Percentiles rank a stretch among this genome's conserved stretches.
These are phyloP conservation scores for Xestoiulus laeticollis DNA, from an alignment of 2,888 invertebrate species.

Conservation along the genomic window DNA sequence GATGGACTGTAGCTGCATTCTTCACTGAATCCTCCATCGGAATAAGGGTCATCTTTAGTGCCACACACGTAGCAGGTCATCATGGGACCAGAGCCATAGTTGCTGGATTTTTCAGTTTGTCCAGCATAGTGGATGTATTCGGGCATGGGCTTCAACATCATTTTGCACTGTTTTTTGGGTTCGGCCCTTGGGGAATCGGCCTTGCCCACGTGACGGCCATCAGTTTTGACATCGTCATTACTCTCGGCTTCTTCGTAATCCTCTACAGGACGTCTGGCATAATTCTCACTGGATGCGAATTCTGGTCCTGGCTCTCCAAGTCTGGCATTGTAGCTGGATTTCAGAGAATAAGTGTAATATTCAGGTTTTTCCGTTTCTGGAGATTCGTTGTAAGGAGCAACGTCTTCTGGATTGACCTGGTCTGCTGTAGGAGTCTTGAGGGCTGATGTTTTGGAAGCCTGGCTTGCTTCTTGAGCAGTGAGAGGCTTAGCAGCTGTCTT, in stretches of 20 bases:
- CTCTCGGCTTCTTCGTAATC: constrained; percentile 36
- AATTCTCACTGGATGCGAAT: constrained; percentile 52
- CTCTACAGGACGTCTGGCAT: constrained; percentile 4
- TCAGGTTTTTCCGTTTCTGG: not conserved
- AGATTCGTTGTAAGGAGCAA: not conserved
- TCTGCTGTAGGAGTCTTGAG: not conserved
- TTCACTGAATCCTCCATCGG: constrained; percentile 49
- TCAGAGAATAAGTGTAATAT: constrained; percentile 41
- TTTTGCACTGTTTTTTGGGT: not conserved
- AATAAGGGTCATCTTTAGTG: constrained; percentile 47
- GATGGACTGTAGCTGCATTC: constrained; percentile 52
- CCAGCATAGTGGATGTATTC: not conserved
- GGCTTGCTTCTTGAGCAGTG: not conserved
- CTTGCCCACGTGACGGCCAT: not conserved
- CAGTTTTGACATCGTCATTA: not conserved
- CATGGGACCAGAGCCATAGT: constrained; percentile 22
- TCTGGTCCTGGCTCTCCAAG: constrained; percentile 20
- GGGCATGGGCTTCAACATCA: constrained; percentile 49
- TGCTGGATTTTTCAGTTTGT: not conserved
- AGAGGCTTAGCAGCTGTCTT: not conserved
- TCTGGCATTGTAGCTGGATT: not conserved
- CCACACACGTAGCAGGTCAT: constrained; percentile 54
- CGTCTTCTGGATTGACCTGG: not conserved
- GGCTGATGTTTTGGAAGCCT: not conserved
- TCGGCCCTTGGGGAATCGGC: not conserved